These are phyloP conservation scores for Volucella inflata DNA, from an alignment of 2,888 invertebrate species.

Conservation along the genomic window DNA sequence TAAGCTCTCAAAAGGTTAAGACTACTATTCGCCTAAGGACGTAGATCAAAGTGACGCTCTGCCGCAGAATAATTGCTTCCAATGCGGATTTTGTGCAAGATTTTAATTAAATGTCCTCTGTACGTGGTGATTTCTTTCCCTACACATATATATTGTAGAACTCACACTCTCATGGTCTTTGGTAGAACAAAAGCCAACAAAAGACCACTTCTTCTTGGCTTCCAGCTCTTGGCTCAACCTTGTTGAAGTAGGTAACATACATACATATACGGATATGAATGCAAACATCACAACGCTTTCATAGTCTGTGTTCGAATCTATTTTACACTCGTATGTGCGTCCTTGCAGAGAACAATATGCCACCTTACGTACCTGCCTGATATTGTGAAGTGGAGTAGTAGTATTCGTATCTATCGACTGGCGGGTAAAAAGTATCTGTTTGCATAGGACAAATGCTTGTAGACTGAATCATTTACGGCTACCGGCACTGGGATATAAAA, in stretches of 20 bases:
- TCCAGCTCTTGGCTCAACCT: background rate
- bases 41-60: slow-evolving; percentile 35
- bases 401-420: slow-evolving; percentile 2
- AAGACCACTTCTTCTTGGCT: slow-evolving; percentile 19
- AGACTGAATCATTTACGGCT: slow-evolving; percentile 35
- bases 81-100: slow-evolving; percentile 72
- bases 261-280: slow-evolving; percentile 34
- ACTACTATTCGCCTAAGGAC: slow-evolving; percentile 41
- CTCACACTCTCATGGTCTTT: slow-evolving; percentile 9
- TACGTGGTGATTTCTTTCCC: slow-evolving; percentile 42
- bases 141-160: background rate
- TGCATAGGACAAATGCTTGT: slow-evolving; percentile 50
- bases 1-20: slow-evolving; percentile 69
- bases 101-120: slow-evolving; percentile 70
- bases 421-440: slow-evolving; percentile 32
- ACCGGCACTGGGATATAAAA: slow-evolving; percentile 50
- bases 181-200: slow-evolving; percentile 40
- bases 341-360: slow-evolving; percentile 33
- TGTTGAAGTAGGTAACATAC: background rate
- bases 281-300: slow-evolving; percentile 58
- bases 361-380: slow-evolving; percentile 16
- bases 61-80: slow-evolving; percentile 68
- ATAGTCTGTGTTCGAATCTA: slow-evolving; percentile 63
- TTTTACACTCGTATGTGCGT: background rate
- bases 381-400: background rate